phyloP scores from a whole-genome alignment of 2,797 vertebrate genomes.

The Melanotaenia maccullochi region DNA sequence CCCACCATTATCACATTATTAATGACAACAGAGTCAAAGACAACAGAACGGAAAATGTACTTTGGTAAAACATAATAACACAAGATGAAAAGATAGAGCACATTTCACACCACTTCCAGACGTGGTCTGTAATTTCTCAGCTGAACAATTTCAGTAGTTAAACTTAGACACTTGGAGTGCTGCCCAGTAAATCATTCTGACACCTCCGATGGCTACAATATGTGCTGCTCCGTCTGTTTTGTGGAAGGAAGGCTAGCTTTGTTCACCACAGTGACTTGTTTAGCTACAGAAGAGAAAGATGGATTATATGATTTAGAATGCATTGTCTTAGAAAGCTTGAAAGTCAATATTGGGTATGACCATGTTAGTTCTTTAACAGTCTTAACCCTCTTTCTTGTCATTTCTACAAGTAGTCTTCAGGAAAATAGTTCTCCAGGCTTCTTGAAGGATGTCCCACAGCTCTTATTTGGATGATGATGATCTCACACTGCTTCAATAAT shows the following conservation, averaged over 20 bases:
- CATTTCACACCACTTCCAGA: constrained; percentile 23
- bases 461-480: no score
- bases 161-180: constrained; percentile 27
- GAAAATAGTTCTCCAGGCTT: no score
- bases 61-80: constrained; percentile 36
- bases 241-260: constrained; percentile 9
- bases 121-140: constrained; percentile 43
- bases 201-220: constrained; percentile 33
- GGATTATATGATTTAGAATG: background rate
- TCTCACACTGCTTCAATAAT: no score
- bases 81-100: constrained; percentile 35
- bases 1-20: constrained; percentile 30
- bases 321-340: no score
- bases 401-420: no score
- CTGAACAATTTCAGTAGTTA: constrained; percentile 21
- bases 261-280: constrained; percentile 23
- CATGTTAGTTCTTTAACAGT: no score
- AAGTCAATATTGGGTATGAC: no score
- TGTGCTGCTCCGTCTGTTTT: constrained; percentile 22
- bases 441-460: no score
- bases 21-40: constrained; percentile 30
- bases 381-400: no score
- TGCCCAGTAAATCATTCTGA: constrained; percentile 44
- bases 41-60: constrained; percentile 36
- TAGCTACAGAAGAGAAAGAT: constrained; percentile 26